Evolutionary conservation across 2,888 invertebrate genomes (phyloP).

Genomic region (Amphimallon solstitiale): DNA sequence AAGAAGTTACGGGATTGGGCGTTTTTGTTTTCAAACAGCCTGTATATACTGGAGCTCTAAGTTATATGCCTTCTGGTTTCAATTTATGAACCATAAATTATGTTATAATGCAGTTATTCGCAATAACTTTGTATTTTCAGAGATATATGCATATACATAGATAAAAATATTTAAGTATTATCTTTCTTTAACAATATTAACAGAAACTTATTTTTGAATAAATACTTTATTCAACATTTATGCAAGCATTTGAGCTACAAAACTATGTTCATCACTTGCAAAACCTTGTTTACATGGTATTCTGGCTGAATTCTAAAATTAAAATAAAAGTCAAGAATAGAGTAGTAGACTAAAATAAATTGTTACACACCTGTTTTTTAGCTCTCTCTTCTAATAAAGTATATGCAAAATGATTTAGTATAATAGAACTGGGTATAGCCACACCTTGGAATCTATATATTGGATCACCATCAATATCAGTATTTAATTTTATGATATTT

Average conservation of each 20-base stretch:
- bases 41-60: too few relatives aligned
- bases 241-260: conserved; percentile 52
- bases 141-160: too few relatives aligned
- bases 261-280: conserved; percentile 59
- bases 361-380: conserved; percentile 71
- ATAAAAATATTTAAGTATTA: too few relatives aligned
- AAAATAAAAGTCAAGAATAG: conserved; percentile 29
- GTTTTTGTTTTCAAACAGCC: too few relatives aligned
- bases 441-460: conserved; percentile 92
- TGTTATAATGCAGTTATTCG: too few relatives aligned
- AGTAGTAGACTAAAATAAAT: conserved; percentile 17
- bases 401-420: conserved; percentile 83
- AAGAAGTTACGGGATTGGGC: too few relatives aligned
- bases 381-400: conserved; percentile 79
- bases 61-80: too few relatives aligned
- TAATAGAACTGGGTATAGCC: conserved; percentile 79
- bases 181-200: too few relatives aligned
- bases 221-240: conserved; percentile 35
- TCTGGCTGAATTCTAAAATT: conserved; percentile 71
- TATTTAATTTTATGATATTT: conserved; percentile 78
- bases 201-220: too few relatives aligned
- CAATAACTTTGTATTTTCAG: too few relatives aligned
- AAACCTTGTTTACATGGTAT: conserved; percentile 64
- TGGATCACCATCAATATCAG: conserved; percentile 65
- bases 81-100: too few relatives aligned